phyloP scores from a whole-genome alignment of 2,797 vertebrate genomes.

The Diplodus sargus region DNA sequence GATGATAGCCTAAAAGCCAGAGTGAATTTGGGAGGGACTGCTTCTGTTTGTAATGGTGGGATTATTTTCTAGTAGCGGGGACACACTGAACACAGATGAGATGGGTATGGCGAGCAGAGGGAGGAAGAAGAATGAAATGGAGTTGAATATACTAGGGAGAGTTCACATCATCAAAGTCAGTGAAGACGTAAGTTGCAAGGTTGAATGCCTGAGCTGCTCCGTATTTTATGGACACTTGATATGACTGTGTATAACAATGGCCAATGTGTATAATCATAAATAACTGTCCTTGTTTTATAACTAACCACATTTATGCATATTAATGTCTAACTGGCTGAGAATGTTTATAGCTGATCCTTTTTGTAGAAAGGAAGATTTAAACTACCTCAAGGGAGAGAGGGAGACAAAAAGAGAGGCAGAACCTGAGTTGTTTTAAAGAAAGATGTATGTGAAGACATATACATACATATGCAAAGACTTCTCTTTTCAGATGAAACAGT shows the following conservation, averaged over 20 bases:
- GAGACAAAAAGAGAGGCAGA: conserved; percentile 10
- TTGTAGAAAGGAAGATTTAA: neutral
- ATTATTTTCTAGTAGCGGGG: conserved; percentile 47
- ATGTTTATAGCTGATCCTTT: neutral
- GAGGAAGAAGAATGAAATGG: conserved; percentile 16
- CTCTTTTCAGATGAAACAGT: conserved; percentile 27
- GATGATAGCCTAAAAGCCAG: conserved; percentile 58
- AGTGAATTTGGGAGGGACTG: conserved; percentile 61
- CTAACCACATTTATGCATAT: neutral
- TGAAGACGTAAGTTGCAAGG: conserved; percentile 20
- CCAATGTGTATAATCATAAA: neutral
- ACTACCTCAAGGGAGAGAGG: neutral
- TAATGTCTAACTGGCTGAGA: neutral
- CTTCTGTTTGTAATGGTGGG: conserved; percentile 49
- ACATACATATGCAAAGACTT: too few relatives aligned
- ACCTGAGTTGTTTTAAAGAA: conserved; percentile 25
- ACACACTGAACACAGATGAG: conserved; percentile 36
- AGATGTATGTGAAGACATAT: conserved; percentile 29
- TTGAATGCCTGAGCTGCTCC: neutral
- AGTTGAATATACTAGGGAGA: conserved; percentile 9
- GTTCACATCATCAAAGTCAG: conserved; percentile 34
- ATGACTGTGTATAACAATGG: neutral
- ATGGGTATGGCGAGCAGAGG: neutral
- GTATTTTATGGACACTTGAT: neutral
- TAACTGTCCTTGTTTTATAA: neutral